Evolutionary conservation across 2,797 vertebrate species (phyloP), one percentile per base, ranked within the genome.

Genomic region (Dallia pectoralis): DNA sequence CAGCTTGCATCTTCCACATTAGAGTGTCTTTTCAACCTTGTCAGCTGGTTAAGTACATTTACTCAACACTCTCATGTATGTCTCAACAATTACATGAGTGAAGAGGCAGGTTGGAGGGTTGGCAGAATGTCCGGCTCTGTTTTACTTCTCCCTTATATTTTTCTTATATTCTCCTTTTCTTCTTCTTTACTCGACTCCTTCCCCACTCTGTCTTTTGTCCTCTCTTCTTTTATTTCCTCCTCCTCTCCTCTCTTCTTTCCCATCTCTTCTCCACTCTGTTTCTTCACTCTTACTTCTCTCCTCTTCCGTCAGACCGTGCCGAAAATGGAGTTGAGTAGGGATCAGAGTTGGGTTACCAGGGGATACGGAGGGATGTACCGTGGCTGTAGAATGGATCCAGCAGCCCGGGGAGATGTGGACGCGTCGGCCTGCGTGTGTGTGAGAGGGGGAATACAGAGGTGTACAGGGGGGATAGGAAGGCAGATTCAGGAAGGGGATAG

Each of bases 171-270:
- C 36, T n/a, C 32, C 14, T 56, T 40, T 29, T 30, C 22, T 29
- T 36, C 33, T 2, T 19, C 49, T n/a, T n/a, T 18, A 18, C 36
- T 19, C 66, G 18, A 19, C 25, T 16, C 25, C 44, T 48, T 25
- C 27, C 16, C 49, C 32, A 18, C 25, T 27, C 36, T 69, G 19
- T 25, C 40, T 48, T 44, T 69, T 36, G 19, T 6, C 30, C 36
- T n/a, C 32, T 9, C 36, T 40, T 29, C 51, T 33, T 29, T 36
- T 92, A 89, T 91, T 89, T 90, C 91, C 90, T 92, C 30, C 36
- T 33, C 48, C 36, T 53, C 16, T 75, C 72, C 77, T 72, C 69
- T 59, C 69, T 53, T 53, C 2, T 53, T 77, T 75, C 16, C 49
- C 22, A 12, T 44, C 19, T 27, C 44, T 69, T 32, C 29, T 25